Conservation (phyloP, 2,888 invertebrate species). For the Lasioglossum malachurum region DNA sequence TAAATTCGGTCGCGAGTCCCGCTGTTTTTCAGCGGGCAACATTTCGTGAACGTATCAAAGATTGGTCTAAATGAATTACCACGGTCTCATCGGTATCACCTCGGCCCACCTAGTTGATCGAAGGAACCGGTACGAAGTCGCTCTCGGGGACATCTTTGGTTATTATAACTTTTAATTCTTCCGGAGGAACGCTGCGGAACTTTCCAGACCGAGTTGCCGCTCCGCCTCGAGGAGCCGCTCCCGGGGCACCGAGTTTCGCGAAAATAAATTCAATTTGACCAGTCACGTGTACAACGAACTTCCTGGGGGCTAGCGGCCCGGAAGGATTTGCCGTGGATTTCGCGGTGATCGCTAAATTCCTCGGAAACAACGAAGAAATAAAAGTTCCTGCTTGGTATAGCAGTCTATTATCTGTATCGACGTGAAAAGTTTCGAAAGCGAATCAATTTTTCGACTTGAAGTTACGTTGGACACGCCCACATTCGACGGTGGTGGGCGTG, state of each 20-base stretch:
- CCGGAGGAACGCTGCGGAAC: not conserved
- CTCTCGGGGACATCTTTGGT: not conserved
- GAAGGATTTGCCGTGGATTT: not conserved
- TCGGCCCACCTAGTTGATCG: not conserved
- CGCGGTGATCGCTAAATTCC: not conserved
- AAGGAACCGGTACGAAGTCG: not conserved
- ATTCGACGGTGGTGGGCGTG: not conserved
- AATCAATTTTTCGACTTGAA: not conserved
- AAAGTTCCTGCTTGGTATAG: not conserved
- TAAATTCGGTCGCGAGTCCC: conserved; percentile 22
- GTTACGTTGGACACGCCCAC: not conserved
- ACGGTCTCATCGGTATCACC: not conserved
- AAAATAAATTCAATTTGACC: not conserved
- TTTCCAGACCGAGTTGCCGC: not conserved
- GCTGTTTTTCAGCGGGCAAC: conserved; percentile 1
- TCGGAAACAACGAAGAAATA: not conserved
- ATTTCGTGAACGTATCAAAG: not conserved
- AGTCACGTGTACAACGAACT: not conserved
- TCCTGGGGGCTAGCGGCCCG: not conserved
- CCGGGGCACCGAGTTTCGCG: not conserved
- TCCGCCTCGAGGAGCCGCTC: not conserved
- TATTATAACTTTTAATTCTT: conserved; percentile 27
- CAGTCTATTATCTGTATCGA: not conserved
- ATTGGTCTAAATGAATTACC: not conserved
- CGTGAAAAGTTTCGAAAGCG: not conserved